Evolutionary conservation across 2,113 vertebrate genomes (phyloP), one percentile per base, ranked within the genome.

Genomic region (Anas platyrhynchos): DNA sequence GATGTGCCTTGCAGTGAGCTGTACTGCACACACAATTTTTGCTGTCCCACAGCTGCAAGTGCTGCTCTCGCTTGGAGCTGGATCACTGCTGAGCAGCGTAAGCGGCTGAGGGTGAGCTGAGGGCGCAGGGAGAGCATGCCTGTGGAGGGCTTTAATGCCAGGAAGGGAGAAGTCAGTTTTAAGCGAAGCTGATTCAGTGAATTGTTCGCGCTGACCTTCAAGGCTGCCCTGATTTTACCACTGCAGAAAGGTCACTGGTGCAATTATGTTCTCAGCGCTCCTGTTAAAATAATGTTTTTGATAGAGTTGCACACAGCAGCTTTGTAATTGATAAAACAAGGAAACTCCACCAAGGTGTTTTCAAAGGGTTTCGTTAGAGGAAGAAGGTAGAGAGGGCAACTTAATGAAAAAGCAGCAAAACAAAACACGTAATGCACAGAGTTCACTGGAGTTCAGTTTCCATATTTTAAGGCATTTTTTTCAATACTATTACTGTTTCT

Each of bases 261-360:
- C 54, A 82, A 50, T 52, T 86, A 77, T 0, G 3, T 41, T 41
- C 41, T 41, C 41, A 41, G 41, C 41, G 41, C 41, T 41, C 41
- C 41, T 41, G 41, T 41, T 41, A 41, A 41, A 41, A 41, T 41
- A 41, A 41, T 41, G 41, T 41, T 41, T 41, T 41, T 41, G 41
- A 41, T 41, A 41, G 41, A 41, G 5, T 41, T 41, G 41, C 13
- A 41, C 71, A 83, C 62, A 88, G 79, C 0, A 0, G 25, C 77
- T 41, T 71, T 77, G 66, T 26, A 61, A 88, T 61, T 95, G 81
- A 86, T 66, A 71, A 92, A 95, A 84, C 36, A 94, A 83, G 85
- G 88, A 94, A 93, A 94, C 79, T 63, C 91, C 84, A 94, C 82
- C 74, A 96, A 89, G 52, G 71, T 81, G 68, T 90, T 93, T 91